Evolutionary conservation across 2,888 invertebrate genomes (phyloP), one percentile per base, ranked within the genome.

Genomic region (Drosophila stalkeri): DNA sequence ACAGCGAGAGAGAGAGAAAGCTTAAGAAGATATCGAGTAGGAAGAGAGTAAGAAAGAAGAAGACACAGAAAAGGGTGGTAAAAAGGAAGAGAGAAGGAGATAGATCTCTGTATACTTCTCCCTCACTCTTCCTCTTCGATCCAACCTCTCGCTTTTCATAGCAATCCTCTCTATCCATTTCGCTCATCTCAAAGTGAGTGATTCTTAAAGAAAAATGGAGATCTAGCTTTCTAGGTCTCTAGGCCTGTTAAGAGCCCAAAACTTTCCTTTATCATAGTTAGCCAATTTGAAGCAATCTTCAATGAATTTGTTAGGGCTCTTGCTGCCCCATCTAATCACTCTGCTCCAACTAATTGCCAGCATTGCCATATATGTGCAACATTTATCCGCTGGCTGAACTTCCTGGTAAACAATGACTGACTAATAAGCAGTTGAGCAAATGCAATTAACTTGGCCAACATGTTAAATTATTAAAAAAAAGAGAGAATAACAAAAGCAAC

Each of bases 361-460:
- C 52, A 6, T 12, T n/a, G 55, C 39, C 55, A 55, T 55, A 41
- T 55, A 55, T 31, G 39, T 12, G 2, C 41, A 23, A n/a, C n/a
- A 35, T 60, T 64, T 47, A 31, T n/a, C 46, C 16, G 60, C 9
- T 31, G 46, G 61, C 33, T 60, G 16, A 60, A 20, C 46, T 59
- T 44, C 16, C 44, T 37, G 46, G 9, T 20, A 60, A 63, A 20
- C 37, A 18, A 37, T 37, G 46, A 20, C 59, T 44, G 57, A 37
- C 46, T 59, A 61, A 61, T 64, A 60, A 20, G 37, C 46, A 16
- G 37, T 47, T 47, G 37, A 57, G 44, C 44, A 57, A 57, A 57
- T 46, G 57, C 57, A 57, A 57, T 57, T 57, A 57, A 57, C 44
- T 46, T 57, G 23, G 35, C 11, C 57, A 57, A 35, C 44, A 57